Evolutionary conservation across 1,140 invertebrate species (phyloP), one percentile per base, ranked within the genome.

Genomic region (Penaeus indicus): DNA sequence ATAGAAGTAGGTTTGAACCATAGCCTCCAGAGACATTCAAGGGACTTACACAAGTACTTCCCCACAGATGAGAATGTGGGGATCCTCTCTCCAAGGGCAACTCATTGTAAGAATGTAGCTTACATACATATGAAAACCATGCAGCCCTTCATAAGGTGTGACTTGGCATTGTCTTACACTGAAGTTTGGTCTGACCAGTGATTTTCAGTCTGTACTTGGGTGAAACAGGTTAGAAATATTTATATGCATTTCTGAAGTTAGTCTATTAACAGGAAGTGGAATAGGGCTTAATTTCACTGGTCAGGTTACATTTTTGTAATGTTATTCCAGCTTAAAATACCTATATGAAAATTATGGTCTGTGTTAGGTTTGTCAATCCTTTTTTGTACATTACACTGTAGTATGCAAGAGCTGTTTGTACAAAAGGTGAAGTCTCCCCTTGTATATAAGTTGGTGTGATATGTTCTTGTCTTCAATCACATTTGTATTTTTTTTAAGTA

Each of bases 361-460:
- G 64, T 82, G 85, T 81, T 81, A 72, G 62, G 63, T 87, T 87
- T 82, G 63, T 87, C 85, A n/a, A 62, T 88, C 77, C n/a, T 84
- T 88, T 79, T 86, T 61, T 88, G 87, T 88, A 88, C 72, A 88
- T 88, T 88, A 84, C 54, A 54, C 54, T 84, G 69, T 88, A 88
- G 87, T 84, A 88, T 88, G 87, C 64, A 88, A 88, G 87, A 88
- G 81, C 81, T 88, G 81, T 88, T 88, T 88, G 87, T 88, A 88
- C 87, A 88, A 88, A 88, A 88, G 54, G 61, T 64, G 47, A 77
- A 84, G 60, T 75, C 32, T 62, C 82, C 81, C 82, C 87, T 47
- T 88, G 87, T 88, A 88, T 88, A 88, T 88, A 88, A 88, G 87
- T 88, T 88, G 72, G 87, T 88, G 87, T 88, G 87, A 82, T 88